Evolutionary conservation across 2,888 invertebrate genomes (phyloP).

Genomic region (Cremastinae sp.): DNA sequence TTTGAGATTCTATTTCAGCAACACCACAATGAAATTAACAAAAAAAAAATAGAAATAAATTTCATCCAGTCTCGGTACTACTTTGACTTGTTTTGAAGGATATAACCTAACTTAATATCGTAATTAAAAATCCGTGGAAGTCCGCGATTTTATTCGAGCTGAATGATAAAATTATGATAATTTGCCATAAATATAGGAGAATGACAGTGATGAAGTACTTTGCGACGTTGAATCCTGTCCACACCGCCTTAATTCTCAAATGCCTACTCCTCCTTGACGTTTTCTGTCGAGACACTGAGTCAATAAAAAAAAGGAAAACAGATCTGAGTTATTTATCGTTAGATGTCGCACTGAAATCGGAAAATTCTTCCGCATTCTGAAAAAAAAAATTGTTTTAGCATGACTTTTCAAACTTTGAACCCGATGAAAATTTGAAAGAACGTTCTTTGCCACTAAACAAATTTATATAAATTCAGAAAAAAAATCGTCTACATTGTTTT

Average conservation of each 20-base stretch:
- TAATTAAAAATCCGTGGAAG: not conserved
- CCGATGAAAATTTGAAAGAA: too few species aligned
- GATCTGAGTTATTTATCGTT: conserved; percentile 10
- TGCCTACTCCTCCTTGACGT: conserved; percentile 11
- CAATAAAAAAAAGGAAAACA: conserved; percentile 27
- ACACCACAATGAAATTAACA: too few species aligned
- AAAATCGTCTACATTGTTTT: too few species aligned
- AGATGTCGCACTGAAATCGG: not conserved
- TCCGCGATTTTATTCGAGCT: not conserved
- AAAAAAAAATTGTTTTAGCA: not conserved
- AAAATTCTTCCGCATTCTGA: not conserved
- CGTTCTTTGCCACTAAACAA: too few species aligned
- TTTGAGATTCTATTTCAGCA: too few species aligned
- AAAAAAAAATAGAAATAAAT: not conserved
- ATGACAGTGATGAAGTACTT: conserved; percentile 41
- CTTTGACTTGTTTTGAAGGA: not conserved
- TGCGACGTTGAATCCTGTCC: conserved; percentile 4
- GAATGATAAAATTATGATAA: conserved; percentile 26
- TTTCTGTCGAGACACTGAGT: conserved; percentile 42
- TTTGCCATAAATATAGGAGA: not conserved
- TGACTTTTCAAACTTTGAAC: not conserved
- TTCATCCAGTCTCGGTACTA: not conserved
- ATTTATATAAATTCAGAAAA: too few species aligned
- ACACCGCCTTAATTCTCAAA: conserved; percentile 17
- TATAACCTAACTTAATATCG: conserved; percentile 20